Conservation (phyloP, 2,113 vertebrate genomes). For the Xenopus borealis region DNA sequence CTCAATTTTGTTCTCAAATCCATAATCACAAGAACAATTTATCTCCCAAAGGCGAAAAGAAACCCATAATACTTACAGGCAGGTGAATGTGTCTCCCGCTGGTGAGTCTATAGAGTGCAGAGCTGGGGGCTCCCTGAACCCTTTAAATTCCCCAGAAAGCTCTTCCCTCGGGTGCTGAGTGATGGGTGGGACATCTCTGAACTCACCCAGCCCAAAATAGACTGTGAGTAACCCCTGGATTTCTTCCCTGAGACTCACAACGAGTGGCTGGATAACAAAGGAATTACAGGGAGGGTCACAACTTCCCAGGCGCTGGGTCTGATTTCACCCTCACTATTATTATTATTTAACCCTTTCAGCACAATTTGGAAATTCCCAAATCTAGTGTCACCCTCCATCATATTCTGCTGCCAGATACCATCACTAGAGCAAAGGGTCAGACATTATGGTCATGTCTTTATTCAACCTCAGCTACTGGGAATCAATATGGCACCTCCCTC, state of each 20-base stretch:
- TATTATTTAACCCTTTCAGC: not conserved
- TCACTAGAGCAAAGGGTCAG: no score
- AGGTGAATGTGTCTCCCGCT: no score
- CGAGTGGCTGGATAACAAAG: conserved; percentile 62
- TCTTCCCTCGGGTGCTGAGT: conserved; percentile 49
- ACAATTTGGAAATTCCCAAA: no score
- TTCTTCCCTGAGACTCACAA: conserved; percentile 50
- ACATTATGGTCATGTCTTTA: no score
- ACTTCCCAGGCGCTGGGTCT: conserved; percentile 8
- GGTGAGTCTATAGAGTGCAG: conserved; percentile 24
- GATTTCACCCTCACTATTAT: not conserved
- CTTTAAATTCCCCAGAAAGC: conserved; percentile 56
- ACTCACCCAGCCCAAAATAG: conserved; percentile 72
- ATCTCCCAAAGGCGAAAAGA: no score
- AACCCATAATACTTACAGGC: no score
- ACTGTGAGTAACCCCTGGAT: conserved; percentile 68
- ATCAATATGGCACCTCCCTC: no score
- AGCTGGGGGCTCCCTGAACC: not conserved
- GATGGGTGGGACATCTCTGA: conserved; percentile 56
- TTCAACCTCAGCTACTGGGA: no score
- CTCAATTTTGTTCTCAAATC: no score
- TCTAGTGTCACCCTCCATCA: no score
- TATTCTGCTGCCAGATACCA: no score
- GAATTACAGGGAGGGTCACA: conserved; percentile 8
- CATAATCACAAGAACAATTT: no score